Base-by-base conservation (phyloP, 2,888 invertebrate species). In the Plagiodera versicolora region DNA sequence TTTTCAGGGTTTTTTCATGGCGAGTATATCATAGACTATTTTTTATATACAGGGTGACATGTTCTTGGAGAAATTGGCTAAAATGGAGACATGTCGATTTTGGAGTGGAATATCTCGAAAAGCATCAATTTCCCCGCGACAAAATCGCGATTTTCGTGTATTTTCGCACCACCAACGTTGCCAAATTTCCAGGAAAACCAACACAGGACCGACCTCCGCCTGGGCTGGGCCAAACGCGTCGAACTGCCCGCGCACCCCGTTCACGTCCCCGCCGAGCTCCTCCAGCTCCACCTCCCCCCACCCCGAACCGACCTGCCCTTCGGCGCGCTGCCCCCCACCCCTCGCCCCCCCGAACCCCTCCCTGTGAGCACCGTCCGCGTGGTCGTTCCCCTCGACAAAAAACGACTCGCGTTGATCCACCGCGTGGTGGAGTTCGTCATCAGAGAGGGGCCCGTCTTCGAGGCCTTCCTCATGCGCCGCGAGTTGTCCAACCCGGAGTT, bases 381-480 rank as follows among this genome's bases (percentile, higher is more conserved):
- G 0, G 76, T 77, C 5, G 75, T 80, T 47, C 81, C 80, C 1
- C 65, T 79, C 44, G 78, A 79, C 66, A 93, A 95, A 80, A 90
- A 89, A 77, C 85, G 94, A 69, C 83, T 98, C 56, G 89, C 91
- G 84, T 83, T 95, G 68, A 96, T 99, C 74, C 97, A 99, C 83
- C 92, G 98, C 68, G 95, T 95, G 91, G 59, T 99, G 65, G 98
- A 99, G 83, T 99, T 97, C 85, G 97, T 99, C 65, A 92, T 98
- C 70, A 88, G 96, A 67, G 98, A 99, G 82, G 99, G 99, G 0
- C 97, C 98, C 1, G 91, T 96, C 90, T 99, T 99, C 83, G 99
- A 99, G 81, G 98, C 98, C 1, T 91, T 98, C 86, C 93, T 99
- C 59, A 99, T 99, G 97, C 95, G 94, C 81, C 87, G 92, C 72